A percentile compares a stretch with the other conserved stretches of the same genome.
Conservation (phyloP, 2,797 vertebrate species). For the Scomberomorus guttatus region DNA sequence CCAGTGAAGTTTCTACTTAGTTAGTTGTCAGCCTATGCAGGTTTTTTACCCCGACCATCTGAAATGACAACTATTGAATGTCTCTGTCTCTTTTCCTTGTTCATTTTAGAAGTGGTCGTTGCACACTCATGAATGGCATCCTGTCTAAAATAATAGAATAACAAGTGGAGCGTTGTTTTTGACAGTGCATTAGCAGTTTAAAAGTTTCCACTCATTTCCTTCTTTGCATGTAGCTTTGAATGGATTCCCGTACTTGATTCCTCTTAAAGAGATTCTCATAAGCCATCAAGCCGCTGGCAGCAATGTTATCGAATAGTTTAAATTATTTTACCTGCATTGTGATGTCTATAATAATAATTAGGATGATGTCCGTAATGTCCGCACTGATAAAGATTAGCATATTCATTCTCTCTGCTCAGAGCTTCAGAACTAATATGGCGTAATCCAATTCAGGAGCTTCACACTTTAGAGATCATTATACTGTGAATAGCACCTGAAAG, state of each 20-base stretch:
- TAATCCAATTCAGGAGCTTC: conserved; percentile 46
- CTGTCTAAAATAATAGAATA: background rate
- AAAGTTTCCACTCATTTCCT: background rate
- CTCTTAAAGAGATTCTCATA: background rate
- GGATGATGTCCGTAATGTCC: conserved; percentile 8
- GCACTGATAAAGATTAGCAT: conserved; percentile 37
- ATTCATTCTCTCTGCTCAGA: conserved; percentile 39
- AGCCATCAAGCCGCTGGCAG: conserved; percentile 1
- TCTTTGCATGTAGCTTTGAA: background rate
- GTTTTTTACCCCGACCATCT: background rate
- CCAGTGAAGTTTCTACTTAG: no score
- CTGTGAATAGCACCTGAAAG: conserved; percentile 56
- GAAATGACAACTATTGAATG: background rate
- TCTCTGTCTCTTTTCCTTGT: background rate
- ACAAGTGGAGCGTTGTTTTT: background rate
- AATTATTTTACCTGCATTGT: conserved; percentile 9
- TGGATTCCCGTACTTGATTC: background rate
- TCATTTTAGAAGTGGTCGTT: background rate
- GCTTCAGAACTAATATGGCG: conserved; percentile 35
- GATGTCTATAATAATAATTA: conserved; percentile 10
- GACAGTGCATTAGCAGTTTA: background rate
- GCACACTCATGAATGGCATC: background rate
- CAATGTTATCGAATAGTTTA: background rate
- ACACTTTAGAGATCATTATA: conserved; percentile 54
- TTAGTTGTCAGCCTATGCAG: background rate